These are phyloP conservation scores for Drosophila glabriapex DNA, from an alignment of 2,888 invertebrate genomes.

Conservation along the genomic window DNA sequence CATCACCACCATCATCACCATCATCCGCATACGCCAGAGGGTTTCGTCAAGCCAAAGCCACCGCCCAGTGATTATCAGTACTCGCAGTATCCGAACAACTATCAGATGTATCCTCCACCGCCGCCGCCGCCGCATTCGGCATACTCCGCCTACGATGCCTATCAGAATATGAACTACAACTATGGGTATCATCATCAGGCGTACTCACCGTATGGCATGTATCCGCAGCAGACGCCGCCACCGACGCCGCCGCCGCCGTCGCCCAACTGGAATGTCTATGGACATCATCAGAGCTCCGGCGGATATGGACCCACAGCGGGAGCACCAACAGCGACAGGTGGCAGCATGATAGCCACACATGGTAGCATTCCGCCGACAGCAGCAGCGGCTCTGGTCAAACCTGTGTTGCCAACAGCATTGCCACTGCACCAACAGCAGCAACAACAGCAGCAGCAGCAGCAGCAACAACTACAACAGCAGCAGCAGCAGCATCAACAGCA, in stretches of 20 bases:
- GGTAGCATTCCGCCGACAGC: constrained; percentile 55
- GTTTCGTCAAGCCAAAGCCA: constrained; percentile 85
- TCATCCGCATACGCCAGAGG: constrained; percentile 81
- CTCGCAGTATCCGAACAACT: constrained; percentile 85
- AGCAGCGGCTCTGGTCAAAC: constrained; percentile 68
- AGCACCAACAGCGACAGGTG: constrained; percentile 58
- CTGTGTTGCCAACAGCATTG: constrained; percentile 58
- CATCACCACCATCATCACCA: constrained; percentile 71
- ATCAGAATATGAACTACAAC: constrained; percentile 86
- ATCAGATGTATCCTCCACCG: constrained; percentile 86
- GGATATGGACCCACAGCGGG: constrained; percentile 75
- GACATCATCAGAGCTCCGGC: constrained; percentile 80
- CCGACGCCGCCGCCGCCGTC: constrained; percentile 86
- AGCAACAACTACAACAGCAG: constrained; percentile 54
- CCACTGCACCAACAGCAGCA: constrained; percentile 55
- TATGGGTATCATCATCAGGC: constrained; percentile 85
- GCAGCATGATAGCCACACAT: constrained; percentile 64
- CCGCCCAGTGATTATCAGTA: constrained; percentile 85
- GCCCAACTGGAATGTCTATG: constrained; percentile 89
- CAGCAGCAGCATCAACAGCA: constrained; percentile 46
- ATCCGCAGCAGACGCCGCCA: constrained; percentile 85
- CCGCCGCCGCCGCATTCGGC: constrained; percentile 85
- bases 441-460: constrained; percentile 52
- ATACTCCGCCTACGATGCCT: constrained; percentile 85
- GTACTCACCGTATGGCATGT: constrained; percentile 85